Base-by-base conservation (phyloP, 2,797 vertebrate species). In the Protosalanx chinensis region DNA sequence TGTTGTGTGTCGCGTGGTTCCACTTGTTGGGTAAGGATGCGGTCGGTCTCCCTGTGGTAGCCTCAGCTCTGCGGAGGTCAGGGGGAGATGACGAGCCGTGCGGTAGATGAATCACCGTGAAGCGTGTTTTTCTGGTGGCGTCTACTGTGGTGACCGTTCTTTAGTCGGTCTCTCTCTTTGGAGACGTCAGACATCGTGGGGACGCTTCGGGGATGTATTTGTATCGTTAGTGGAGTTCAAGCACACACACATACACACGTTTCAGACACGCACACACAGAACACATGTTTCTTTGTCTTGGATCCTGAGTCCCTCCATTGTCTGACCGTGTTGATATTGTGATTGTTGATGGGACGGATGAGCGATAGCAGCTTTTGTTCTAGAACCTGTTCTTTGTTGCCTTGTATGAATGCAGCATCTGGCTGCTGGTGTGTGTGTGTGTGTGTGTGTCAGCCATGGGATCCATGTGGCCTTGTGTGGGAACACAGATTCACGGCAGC, bases 381-480 rank as follows among this genome's bases (percentile, higher is more conserved):
- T n/a, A n/a, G 18, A 56, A 56, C 51, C 51, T 56, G 15, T 6
- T 56, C 51, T 56, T 56, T 56, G 51, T n/a, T 56, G 51, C n/a
- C 18, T 16, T 56, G 4, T 56, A 1, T 16, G 15, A 56, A 6
- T n/a, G 18, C 18, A 56, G 51, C 51, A 56, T 56, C 51, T 56
- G 51, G 59, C 29, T 3, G 18, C 23, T 61, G 59, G 23, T 61
- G 59, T 61, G 61, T 64, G 32, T 64, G 61, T 63, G 61, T 62
- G 60, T 53, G 65, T 51, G 65, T 30, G 15, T 56, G 8, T 5
- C 1, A 29, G 46, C 7, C 10, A 56, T 16, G 51, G 51, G 4
- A 6, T 56, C 51, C 51, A 56, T 56, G 16, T 56, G 51, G 4
- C 51, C 51, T 10, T 56, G 51, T 56, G 51, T 56, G 0, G 51